Conservation (phyloP, 1,140 invertebrate genomes). For the Ceratosolen solmsi region DNA sequence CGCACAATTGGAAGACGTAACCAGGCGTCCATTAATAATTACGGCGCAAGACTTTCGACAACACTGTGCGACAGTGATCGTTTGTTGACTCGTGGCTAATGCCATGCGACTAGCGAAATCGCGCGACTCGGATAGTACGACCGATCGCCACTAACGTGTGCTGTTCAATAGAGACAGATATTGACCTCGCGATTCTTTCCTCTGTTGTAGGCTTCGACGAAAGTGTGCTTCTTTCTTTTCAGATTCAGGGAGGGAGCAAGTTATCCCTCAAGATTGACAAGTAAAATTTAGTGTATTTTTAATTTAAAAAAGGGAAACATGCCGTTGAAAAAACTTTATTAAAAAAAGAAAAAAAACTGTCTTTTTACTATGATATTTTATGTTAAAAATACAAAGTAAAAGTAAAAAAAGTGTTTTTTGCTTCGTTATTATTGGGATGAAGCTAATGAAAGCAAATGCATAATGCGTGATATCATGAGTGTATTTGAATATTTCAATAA, state of each 20-base stretch:
- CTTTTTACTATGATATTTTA: slow-evolving; percentile 44
- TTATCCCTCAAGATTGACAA: slow-evolving; percentile 31
- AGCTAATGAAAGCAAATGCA: slow-evolving; percentile 48
- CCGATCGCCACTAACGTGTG: slow-evolving; percentile 5
- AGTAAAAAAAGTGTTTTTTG: slow-evolving; percentile 39
- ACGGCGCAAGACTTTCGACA: not conserved
- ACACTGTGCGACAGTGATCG: slow-evolving; percentile 18
- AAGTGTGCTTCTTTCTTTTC: slow-evolving; percentile 48
- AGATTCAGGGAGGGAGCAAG: not conserved
- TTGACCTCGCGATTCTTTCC: slow-evolving; percentile 30
- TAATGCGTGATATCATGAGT: slow-evolving; percentile 56
- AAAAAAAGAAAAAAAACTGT: slow-evolving; percentile 23
- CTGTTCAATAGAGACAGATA: slow-evolving; percentile 17
- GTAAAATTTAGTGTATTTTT: slow-evolving; percentile 48
- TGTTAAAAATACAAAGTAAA: slow-evolving; percentile 42
- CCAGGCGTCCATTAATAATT: slow-evolving; percentile 57
- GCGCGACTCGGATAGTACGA: not conserved
- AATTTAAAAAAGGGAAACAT: slow-evolving; percentile 38
- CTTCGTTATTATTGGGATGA: slow-evolving; percentile 25
- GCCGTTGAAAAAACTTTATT: slow-evolving; percentile 32
- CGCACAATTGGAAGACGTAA: slow-evolving; percentile 74
- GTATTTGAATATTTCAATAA: slow-evolving; percentile 59
- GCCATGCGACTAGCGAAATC: slow-evolving; percentile 22
- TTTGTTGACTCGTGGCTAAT: slow-evolving; percentile 21
- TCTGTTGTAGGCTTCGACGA: slow-evolving; percentile 21